Evolutionary conservation across 2,113 vertebrate species (phyloP).

Genomic region (Nestor notabilis): DNA sequence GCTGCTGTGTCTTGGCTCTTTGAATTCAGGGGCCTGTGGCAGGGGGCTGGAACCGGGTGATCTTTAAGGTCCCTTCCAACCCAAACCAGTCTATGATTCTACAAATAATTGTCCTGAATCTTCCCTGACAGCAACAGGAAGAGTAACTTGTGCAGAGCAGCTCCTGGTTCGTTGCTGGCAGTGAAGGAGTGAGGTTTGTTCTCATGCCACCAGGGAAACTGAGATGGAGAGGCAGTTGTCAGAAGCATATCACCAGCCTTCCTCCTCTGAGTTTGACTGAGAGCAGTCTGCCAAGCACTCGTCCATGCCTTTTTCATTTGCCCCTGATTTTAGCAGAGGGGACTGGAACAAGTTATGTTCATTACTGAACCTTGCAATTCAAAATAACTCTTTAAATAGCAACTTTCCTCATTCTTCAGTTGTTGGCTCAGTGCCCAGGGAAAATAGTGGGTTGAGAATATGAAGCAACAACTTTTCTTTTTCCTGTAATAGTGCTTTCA

Average conservation of each 20-base stretch:
- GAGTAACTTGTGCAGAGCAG: background rate
- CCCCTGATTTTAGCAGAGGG: background rate
- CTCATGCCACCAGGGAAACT: background rate
- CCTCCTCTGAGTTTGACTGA: background rate
- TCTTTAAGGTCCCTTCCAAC: background rate
- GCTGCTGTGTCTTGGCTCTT: background rate
- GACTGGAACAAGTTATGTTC: background rate
- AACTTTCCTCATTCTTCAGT: conserved; percentile 28
- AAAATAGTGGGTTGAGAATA: conserved; percentile 53
- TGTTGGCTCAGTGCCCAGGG: conserved; percentile 46
- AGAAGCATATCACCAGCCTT: background rate
- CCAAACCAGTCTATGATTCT: background rate
- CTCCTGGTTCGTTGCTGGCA: background rate
- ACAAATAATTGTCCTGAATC: background rate
- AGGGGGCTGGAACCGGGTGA: background rate
- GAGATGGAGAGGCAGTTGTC: background rate
- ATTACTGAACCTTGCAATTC: conserved; percentile 28
- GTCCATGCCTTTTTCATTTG: background rate
- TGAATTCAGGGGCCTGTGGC: background rate
- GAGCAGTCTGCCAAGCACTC: background rate
- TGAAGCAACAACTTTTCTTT: conserved; percentile 44
- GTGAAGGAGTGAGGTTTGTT: background rate
- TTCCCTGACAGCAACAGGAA: background rate
- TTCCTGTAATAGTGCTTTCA: conserved; percentile 49
- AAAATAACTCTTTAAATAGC: conserved; percentile 57